Evolutionary conservation across 35 echinoderm and acorn worm species (phyloP), one percentile per base, ranked within the genome.

Genomic region (Anneissia japonica): DNA sequence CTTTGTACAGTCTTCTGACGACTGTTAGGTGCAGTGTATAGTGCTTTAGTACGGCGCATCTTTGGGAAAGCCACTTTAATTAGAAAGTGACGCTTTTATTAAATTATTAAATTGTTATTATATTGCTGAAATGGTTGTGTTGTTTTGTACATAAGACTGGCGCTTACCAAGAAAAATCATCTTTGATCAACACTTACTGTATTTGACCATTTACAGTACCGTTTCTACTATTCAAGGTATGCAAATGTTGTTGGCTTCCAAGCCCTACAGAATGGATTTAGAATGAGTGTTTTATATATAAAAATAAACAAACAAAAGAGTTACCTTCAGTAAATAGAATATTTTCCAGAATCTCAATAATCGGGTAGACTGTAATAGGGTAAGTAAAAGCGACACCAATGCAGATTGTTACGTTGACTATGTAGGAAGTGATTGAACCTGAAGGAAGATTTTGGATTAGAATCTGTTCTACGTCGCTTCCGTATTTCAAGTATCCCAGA

Each of bases 371-470:
- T 35, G 91, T 89, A 31, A 99, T 74, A 17, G 96, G 96, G 46
- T 86, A 99, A 0, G 96, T 99, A 32, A 99, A 88, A 5, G 94
- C 41, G 29, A 99, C 76, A 11, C 89, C 96, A 19, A 99, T 84
- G 74, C 93, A 86, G n/a, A 91, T 80, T 5, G 83, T 85, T 1
- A 89, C 46, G 19, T 91, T 92, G 1, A 84, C 83, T 21, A 90
- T 83, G 81, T 91, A 46, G 36, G 76, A 31, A 21, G 86, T 76
- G 12, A 73, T 38, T 21, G 77, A 79, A 19, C 81, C 30, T 17
- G 46, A 30, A 4, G 86, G 86, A 0, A 99, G 86, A 37, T 88
- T 99, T 90, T 92, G 91, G 43, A 89, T 94, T 12, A 99, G 78
- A 26, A 93, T 84, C 55, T 99, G 96, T 7, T 78, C 35, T 79